Percentiles rank a stretch among this genome's conserved stretches.
These are phyloP conservation scores for Sinocyclocheilus maitianheensis DNA, from an alignment of 2,113 vertebrate genomes.

Conservation along the genomic window DNA sequence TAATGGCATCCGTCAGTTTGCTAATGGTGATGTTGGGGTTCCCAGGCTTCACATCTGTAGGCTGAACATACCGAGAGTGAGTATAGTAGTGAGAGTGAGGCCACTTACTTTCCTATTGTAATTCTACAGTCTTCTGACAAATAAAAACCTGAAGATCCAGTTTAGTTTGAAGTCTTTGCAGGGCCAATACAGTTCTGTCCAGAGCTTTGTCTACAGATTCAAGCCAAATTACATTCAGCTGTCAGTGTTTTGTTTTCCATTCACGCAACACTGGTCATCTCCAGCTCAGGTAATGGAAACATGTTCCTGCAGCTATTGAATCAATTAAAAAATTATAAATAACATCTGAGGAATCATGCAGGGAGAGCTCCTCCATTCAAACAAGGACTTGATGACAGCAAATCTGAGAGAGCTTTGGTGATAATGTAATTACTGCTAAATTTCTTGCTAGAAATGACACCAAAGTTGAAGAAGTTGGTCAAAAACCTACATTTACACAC, in stretches of 20 bases:
- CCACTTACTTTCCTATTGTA: not conserved
- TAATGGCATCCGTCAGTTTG: conserved; percentile 25
- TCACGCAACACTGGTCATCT: not conserved
- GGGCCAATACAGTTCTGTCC: not conserved
- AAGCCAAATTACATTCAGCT: not conserved
- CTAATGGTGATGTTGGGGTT: not conserved
- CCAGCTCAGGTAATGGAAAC: conserved; percentile 9
- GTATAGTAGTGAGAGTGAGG: not conserved
- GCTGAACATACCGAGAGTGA: not conserved
- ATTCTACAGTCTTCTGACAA: not conserved
- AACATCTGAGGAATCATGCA: not conserved
- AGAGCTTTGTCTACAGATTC: not conserved
- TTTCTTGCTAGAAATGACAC: too few species aligned
- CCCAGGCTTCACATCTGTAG: conserved; percentile 13
- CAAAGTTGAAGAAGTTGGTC: not conserved
- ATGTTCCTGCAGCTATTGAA: not conserved
- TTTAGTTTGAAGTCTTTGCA: not conserved
- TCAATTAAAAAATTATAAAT: not conserved
- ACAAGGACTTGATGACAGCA: not conserved
- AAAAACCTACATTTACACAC: not conserved
- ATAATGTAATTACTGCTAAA: not conserved
- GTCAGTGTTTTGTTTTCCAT: not conserved
- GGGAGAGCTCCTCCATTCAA: not conserved
- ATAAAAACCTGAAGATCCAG: not conserved
- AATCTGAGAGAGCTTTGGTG: not conserved